phyloP scores from a whole-genome alignment of 2,797 vertebrate genomes.

The Podarcis siculus region DNA sequence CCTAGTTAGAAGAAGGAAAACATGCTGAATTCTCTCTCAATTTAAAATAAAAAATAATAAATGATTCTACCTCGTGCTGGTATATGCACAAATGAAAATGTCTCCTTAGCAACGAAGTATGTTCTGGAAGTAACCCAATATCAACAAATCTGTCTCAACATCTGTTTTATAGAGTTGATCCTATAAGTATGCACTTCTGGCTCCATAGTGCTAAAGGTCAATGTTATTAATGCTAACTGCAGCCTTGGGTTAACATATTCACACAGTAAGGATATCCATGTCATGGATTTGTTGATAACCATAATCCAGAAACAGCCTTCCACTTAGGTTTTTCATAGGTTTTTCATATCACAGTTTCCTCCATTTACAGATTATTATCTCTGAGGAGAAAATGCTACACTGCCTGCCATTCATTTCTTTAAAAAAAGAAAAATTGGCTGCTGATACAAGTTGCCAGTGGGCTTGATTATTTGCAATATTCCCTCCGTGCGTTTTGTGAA shows the following conservation, averaged over 20 bases:
- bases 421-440: background rate
- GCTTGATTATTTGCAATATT: conserved; percentile 42
- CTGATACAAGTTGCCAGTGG: conserved; percentile 37
- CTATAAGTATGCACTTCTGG: background rate
- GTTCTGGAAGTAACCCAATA: conserved; percentile 31
- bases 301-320: background rate
- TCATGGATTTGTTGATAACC: background rate
- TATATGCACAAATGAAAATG: background rate
- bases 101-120: conserved; percentile 31
- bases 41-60: background rate
- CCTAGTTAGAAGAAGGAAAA: background rate
- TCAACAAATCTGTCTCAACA: conserved; percentile 35
- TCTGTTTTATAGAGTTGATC: conserved; percentile 23
- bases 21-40: accelerated
- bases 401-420: background rate
- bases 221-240: background rate
- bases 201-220: background rate
- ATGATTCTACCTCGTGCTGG: background rate
- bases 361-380: background rate
- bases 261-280: accelerated
- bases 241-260: background rate
- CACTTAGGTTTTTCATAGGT: background rate
- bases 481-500: conserved; percentile 30
- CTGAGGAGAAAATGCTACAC: conserved; percentile 9
- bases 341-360: accelerated